Evolutionary conservation across 2,113 vertebrate genomes (phyloP).

Genomic region (Calyptommatus sinebrachiatus): DNA sequence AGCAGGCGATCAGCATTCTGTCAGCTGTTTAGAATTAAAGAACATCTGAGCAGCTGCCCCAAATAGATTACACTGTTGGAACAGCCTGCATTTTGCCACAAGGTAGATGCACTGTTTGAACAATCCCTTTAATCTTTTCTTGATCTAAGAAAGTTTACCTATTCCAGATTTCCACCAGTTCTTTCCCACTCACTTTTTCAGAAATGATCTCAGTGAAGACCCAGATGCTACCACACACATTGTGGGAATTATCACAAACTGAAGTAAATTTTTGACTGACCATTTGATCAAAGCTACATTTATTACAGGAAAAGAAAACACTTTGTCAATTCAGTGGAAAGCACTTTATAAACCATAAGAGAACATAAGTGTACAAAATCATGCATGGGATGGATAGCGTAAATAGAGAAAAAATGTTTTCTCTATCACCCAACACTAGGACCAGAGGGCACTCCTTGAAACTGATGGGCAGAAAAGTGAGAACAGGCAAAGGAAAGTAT

Average conservation of each 20-base stretch:
- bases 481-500: too few species aligned
- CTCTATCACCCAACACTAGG: too few species aligned
- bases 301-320: background rate
- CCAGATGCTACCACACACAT: background rate
- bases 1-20: background rate
- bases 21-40: background rate
- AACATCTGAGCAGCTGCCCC: background rate
- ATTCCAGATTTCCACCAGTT: background rate
- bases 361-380: too few species aligned
- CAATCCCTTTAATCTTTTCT: background rate
- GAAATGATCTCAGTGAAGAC: background rate
- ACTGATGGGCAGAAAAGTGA: too few species aligned
- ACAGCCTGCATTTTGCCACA: background rate
- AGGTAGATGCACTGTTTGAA: background rate
- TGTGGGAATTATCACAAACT: slow-evolving; percentile 1
- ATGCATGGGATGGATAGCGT: too few species aligned
- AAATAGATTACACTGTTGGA: background rate
- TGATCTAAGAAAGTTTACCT: background rate
- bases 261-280: background rate
- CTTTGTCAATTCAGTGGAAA: background rate
- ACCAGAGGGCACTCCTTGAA: too few species aligned
- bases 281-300: background rate
- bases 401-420: too few species aligned
- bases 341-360: background rate
- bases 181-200: background rate